Conservation (phyloP, 2,797 vertebrate genomes). For the Morelia viridis region DNA sequence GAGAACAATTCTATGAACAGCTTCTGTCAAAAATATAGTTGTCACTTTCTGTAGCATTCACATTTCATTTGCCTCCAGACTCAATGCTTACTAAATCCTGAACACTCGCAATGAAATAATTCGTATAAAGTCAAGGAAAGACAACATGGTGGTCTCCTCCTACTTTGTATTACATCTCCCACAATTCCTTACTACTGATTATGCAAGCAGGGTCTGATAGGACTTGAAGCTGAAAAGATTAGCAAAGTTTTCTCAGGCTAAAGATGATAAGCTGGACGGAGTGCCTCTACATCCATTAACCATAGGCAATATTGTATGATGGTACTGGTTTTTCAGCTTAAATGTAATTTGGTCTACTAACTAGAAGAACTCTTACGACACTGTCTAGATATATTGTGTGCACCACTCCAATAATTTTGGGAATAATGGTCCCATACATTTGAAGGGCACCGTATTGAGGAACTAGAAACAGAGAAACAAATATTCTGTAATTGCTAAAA, state of each 20-base stretch:
- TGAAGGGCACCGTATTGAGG: neutral
- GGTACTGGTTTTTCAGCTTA: no score
- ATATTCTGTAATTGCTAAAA: neutral
- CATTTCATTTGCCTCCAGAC: neutral
- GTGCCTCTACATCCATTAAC: neutral
- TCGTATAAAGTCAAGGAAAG: neutral
- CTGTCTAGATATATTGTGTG: neutral
- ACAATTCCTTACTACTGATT: neutral
- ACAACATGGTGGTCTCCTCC: neutral
- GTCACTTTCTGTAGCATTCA: neutral
- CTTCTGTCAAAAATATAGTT: neutral
- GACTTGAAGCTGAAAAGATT: neutral
- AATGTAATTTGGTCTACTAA: neutral
- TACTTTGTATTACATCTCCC: neutral
- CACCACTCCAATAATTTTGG: neutral
- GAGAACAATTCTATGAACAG: neutral
- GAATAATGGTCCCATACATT: neutral
- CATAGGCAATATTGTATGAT: neutral
- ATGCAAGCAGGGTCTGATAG: neutral
- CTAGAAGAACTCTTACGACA: neutral
- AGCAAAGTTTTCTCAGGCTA: neutral
- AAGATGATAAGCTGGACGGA: neutral
- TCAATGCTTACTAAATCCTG: neutral
- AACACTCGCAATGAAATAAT: neutral
- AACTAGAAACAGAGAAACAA: neutral